These are phyloP conservation scores for Scortum barcoo DNA, from an alignment of 2,113 vertebrate species.

Conservation along the genomic window DNA sequence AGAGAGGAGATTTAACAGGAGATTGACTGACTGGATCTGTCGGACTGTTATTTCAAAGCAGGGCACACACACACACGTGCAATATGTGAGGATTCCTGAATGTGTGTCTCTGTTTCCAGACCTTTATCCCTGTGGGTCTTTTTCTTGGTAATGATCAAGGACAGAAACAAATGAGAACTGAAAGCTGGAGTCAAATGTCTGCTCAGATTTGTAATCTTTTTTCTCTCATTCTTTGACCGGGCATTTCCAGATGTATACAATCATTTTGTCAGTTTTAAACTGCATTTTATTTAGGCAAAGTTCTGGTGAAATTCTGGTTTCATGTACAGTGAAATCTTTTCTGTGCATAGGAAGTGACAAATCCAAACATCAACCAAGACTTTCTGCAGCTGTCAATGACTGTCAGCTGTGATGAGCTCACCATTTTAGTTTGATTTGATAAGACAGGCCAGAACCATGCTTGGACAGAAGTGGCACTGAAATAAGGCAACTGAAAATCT, in stretches of 20 bases:
- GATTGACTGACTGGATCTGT: conserved; percentile 59
- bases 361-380: background rate
- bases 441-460: background rate
- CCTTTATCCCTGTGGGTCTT: background rate
- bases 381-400: background rate
- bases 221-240: no score
- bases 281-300: no score
- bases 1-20: conserved; percentile 57
- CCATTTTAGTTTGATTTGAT: background rate
- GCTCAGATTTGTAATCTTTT: background rate
- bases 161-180: background rate
- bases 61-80: background rate
- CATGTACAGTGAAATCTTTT: background rate
- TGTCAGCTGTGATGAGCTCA: background rate
- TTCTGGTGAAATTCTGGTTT: background rate
- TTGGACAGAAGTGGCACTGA: background rate
- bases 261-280: background rate
- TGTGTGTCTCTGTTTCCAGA: background rate
- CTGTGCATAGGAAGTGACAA: background rate
- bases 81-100: background rate
- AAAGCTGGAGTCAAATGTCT: no score
- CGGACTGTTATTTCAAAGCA: conserved; percentile 43
- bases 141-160: background rate
- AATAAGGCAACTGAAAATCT: background rate
- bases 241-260: background rate